Evolutionary conservation across 1,140 invertebrate genomes (phyloP).

Genomic region (Drosophila chauvacae): DNA sequence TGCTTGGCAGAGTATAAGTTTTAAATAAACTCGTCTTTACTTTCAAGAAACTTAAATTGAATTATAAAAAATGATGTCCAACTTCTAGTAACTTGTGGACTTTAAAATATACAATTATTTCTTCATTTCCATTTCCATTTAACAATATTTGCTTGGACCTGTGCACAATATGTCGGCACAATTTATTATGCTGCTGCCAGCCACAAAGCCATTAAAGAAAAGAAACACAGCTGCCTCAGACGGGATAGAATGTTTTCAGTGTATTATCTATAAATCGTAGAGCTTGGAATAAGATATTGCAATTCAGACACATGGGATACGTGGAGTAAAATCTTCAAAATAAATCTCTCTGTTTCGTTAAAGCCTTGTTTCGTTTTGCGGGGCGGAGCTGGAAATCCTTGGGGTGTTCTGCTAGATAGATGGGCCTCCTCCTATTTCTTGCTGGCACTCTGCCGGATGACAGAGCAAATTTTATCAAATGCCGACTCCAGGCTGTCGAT

Average conservation of each 20-base stretch:
- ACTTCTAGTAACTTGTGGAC: background rate
- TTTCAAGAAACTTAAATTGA: background rate
- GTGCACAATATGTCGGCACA: slow-evolving; percentile 12
- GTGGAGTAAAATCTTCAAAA: slow-evolving; percentile 29
- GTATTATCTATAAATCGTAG: slow-evolving; percentile 54
- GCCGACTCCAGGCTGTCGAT: slow-evolving; percentile 89
- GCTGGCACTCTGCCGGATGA: slow-evolving; percentile 59
- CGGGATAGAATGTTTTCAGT: slow-evolving; percentile 46
- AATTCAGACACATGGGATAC: slow-evolving; percentile 42
- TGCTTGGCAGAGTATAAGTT: background rate
- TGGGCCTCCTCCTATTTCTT: slow-evolving; percentile 2
- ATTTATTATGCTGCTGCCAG: slow-evolving; percentile 19
- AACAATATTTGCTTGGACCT: background rate
- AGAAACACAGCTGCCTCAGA: slow-evolving; percentile 19
- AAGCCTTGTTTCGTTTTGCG: slow-evolving; percentile 21
- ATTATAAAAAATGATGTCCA: background rate
- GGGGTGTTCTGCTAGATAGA: background rate
- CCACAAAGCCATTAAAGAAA: slow-evolving; percentile 19
- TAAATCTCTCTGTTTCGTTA: slow-evolving; percentile 48
- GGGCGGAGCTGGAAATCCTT: slow-evolving; percentile 8
- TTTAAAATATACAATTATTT: slow-evolving; percentile 3
- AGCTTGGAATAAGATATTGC: slow-evolving; percentile 60
- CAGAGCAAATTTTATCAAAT: slow-evolving; percentile 84
- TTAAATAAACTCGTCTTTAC: background rate
- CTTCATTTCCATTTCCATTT: slow-evolving; percentile 4